Conservation (phyloP, 2,888 invertebrate species). For the Drosophila rellima region DNA sequence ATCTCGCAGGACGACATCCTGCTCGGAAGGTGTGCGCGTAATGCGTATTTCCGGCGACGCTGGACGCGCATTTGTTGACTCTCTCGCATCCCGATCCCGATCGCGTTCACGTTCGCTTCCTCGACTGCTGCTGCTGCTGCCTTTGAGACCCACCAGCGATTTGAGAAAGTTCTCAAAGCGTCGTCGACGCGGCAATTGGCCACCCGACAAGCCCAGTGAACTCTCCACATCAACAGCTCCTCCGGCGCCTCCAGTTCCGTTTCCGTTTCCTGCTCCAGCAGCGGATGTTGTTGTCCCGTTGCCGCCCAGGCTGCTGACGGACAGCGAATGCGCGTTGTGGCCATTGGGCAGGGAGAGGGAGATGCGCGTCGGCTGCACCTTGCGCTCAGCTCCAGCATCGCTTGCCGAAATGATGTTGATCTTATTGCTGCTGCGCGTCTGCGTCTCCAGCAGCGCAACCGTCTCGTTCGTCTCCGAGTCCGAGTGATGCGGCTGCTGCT, state of each 20-base stretch:
- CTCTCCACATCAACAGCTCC: conserved; percentile 62
- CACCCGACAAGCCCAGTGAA: conserved; percentile 83
- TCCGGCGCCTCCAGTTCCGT: conserved; percentile 1
- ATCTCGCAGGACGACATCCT: conserved; percentile 82
- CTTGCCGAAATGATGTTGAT: conserved; percentile 82
- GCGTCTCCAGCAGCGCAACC: conserved; percentile 84
- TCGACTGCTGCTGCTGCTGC: conserved; percentile 42
- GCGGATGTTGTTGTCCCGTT: conserved; percentile 22
- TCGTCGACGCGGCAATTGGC: conserved; percentile 83
- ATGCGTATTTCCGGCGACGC: conserved; percentile 85
- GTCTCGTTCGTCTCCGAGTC: conserved; percentile 82
- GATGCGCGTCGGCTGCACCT: conserved; percentile 48
- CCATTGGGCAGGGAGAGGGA: conserved; percentile 40
- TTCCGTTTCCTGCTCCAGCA: neutral
- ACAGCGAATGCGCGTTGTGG: conserved; percentile 40
- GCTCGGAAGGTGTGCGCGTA: conserved; percentile 85
- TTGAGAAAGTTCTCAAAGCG: conserved; percentile 85
- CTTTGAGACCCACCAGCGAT: conserved; percentile 84
- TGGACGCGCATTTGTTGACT: conserved; percentile 60
- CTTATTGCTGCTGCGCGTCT: conserved; percentile 83
- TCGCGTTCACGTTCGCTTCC: conserved; percentile 46
- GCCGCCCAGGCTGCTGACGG: conserved; percentile 56
- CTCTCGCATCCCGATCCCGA: conserved; percentile 53
- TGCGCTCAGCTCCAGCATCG: conserved; percentile 57
- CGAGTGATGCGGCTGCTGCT: conserved; percentile 22